Evolutionary conservation across 2,113 vertebrate genomes (phyloP).

Genomic region (Alligator sinensis): DNA sequence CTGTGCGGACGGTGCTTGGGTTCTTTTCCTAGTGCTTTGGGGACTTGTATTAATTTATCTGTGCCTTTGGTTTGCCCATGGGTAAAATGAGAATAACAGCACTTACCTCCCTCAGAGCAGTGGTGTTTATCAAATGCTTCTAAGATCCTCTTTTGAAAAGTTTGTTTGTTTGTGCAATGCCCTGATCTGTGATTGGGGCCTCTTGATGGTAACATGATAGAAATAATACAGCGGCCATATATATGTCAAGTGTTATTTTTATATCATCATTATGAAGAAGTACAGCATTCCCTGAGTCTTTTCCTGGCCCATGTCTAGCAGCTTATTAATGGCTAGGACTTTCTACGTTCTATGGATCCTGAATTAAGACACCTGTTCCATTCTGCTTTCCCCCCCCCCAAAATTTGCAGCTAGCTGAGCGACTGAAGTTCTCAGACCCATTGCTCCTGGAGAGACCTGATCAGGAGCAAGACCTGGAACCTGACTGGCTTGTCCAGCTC

Average conservation of each 20-base stretch:
- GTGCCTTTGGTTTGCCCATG: background rate
- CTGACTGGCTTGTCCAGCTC: conserved; percentile 84
- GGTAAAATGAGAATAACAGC: background rate
- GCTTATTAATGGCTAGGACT: accelerated
- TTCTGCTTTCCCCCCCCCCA: background rate
- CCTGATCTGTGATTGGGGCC: background rate
- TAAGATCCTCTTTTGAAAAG: background rate
- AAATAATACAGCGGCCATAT: background rate
- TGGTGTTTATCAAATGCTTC: background rate
- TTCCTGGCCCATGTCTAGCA: accelerated
- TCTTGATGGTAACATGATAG: background rate
- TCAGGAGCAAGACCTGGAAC: conserved; percentile 72
- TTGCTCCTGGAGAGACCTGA: conserved; percentile 76
- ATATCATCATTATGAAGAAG: accelerated
- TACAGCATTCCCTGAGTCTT: background rate
- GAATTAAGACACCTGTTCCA: accelerated
- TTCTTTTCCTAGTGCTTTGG: background rate
- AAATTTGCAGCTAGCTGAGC: conserved; percentile 83
- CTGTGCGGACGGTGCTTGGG: too few relatives aligned
- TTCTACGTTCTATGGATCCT: background rate
- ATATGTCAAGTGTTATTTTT: background rate
- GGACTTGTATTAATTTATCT: background rate
- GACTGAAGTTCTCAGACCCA: conserved; percentile 85
- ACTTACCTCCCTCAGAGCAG: accelerated
- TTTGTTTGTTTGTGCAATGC: background rate